Evolutionary conservation across 2,888 invertebrate species (phyloP).

Genomic region (Netelia fuscicornis): DNA sequence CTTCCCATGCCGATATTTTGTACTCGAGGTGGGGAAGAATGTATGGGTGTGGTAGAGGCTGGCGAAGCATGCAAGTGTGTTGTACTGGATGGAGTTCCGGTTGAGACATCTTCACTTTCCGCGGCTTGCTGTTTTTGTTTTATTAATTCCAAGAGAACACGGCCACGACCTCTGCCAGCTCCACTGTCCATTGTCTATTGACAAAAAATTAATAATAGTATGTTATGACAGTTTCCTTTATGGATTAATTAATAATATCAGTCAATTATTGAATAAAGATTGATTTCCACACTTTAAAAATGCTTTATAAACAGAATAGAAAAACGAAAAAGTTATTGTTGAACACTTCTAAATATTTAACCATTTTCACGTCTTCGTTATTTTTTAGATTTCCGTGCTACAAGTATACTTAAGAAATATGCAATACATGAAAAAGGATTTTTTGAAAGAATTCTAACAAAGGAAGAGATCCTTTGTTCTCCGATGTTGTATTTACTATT

Average conservation of each 20-base stretch:
- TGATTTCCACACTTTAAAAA: too few relatives aligned
- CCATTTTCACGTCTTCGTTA: too few relatives aligned
- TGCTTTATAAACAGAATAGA: neutral
- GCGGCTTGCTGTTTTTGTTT: conserved; percentile 29
- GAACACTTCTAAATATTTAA: neutral
- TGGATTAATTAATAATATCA: neutral
- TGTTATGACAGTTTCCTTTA: neutral
- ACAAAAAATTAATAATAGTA: neutral
- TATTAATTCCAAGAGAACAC: conserved; percentile 36
- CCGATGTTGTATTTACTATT: neutral
- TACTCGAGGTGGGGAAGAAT: neutral
- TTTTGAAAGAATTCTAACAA: neutral
- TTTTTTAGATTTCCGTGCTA: too few relatives aligned
- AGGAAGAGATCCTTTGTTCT: neutral
- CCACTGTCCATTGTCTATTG: conserved; percentile 21
- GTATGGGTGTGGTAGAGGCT: neutral
- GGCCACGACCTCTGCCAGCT: conserved; percentile 42
- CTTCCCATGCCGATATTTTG: conserved; percentile 33
- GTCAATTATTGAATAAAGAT: neutral
- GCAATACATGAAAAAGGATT: neutral
- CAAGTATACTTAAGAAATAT: neutral
- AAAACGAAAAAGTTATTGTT: neutral
- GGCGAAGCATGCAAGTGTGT: neutral
- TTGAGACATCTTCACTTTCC: neutral
- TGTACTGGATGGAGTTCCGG: neutral